phyloP scores from a whole-genome alignment of 2,888 invertebrate genomes.

The Mythimna lalbum region DNA sequence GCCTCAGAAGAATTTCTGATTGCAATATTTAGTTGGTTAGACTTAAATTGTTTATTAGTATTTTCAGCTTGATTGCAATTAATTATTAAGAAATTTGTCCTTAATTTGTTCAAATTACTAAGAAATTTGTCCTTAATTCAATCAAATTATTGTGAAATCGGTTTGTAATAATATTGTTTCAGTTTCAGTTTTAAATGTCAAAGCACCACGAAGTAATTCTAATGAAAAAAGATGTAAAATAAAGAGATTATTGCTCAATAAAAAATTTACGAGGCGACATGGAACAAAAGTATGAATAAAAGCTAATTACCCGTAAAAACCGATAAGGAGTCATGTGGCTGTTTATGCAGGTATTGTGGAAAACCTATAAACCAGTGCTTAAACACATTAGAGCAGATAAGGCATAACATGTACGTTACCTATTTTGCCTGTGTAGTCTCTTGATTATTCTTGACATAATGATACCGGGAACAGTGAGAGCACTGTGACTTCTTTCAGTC shows the following conservation, averaged over 20 bases:
- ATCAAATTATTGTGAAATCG: no score
- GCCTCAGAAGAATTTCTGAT: not conserved
- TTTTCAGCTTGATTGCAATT: no score
- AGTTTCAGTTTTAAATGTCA: not conserved
- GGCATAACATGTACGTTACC: not conserved
- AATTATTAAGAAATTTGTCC: no score
- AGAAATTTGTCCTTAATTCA: no score
- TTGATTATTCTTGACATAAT: not conserved
- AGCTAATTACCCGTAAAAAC: conserved; percentile 31
- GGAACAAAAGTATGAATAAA: conserved; percentile 31
- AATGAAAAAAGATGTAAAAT: conserved; percentile 6
- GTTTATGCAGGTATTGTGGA: conserved; percentile 2
- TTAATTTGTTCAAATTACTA: no score
- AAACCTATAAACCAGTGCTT: conserved; percentile 29
- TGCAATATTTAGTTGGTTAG: not conserved
- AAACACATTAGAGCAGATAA: conserved; percentile 1
- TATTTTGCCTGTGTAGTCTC: no score
- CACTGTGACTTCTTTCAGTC: no score
- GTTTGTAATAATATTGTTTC: no score
- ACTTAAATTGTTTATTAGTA: no score
- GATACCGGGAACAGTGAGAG: no score
- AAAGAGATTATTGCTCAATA: not conserved
- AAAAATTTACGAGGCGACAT: conserved; percentile 24
- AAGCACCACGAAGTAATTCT: not conserved
- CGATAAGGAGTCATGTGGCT: conserved; percentile 36